Evolutionary conservation across 1,140 invertebrate genomes (phyloP).

Genomic region (Pseudomyrmex concolor): DNA sequence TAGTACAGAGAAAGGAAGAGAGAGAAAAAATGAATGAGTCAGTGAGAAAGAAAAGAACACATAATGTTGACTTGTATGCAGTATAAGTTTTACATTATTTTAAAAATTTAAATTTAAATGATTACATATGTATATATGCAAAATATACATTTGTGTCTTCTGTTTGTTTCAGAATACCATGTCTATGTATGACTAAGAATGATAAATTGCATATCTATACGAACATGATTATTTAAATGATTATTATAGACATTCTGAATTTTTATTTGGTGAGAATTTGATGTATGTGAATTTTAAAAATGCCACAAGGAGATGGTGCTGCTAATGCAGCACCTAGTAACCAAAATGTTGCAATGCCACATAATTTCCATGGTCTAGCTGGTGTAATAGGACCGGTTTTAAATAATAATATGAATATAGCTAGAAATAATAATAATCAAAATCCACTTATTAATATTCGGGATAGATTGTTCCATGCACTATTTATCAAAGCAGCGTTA

Average conservation of each 20-base stretch:
- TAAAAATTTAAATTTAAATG: neutral
- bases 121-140: neutral
- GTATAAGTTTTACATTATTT: neutral
- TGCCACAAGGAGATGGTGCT: constrained; percentile 78
- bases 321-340: constrained; percentile 76
- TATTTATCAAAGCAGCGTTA: constrained; percentile 96
- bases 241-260: neutral
- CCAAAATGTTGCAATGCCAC: constrained; percentile 76
- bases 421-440: constrained; percentile 83
- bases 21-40: neutral
- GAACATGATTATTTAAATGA: constrained; percentile 31
- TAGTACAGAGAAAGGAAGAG: neutral
- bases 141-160: neutral
- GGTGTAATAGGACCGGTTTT: constrained; percentile 77
- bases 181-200: constrained; percentile 11
- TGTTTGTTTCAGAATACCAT: constrained; percentile 59
- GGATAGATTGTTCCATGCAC: constrained; percentile 97
- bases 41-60: no score
- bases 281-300: constrained; percentile 68
- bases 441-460: constrained; percentile 93
- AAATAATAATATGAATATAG: constrained; percentile 76
- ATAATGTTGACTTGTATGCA: no score
- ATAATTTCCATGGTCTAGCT: constrained; percentile 80
- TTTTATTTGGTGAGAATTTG: neutral
- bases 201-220: constrained; percentile 40